Conservation (phyloP, 2,797 vertebrate genomes). For the Pelochelys cantorii region DNA sequence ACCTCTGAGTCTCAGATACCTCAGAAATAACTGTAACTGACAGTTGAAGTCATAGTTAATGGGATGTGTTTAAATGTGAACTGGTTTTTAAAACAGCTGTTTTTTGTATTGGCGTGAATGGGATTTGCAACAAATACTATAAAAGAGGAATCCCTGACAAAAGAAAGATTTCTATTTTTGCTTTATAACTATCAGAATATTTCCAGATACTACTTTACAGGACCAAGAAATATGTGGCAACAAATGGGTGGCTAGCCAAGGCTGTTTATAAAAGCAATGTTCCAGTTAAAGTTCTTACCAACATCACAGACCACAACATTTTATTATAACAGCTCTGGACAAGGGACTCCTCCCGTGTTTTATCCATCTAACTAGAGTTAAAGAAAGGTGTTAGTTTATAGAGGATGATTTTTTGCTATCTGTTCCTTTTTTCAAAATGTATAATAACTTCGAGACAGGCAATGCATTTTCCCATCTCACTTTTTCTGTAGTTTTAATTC, state of each 20-base stretch:
- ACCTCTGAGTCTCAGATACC: conserved; percentile 1
- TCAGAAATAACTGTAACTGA: conserved; percentile 59
- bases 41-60: conserved; percentile 60
- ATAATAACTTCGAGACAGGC: not conserved
- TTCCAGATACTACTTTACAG: conserved; percentile 45
- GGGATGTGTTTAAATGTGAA: conserved; percentile 59
- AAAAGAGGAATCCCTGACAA: not conserved
- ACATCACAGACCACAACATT: not conserved
- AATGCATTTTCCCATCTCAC: conserved; percentile 20
- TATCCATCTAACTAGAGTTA: not conserved
- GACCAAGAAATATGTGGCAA: not conserved
- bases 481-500: conserved; percentile 34
- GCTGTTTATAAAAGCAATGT: conserved; percentile 8
- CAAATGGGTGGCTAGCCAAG: not conserved
- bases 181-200: not conserved
- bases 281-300: conserved; percentile 2
- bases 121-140: conserved; percentile 15
- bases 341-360: not conserved
- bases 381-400: not conserved
- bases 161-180: conserved; percentile 19
- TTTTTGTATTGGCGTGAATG: conserved; percentile 48
- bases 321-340: not conserved
- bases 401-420: not conserved
- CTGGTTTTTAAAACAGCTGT: conserved; percentile 55
- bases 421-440: not conserved